Evolutionary conservation across 2,888 invertebrate genomes (phyloP), one percentile per base, ranked within the genome.

Genomic region (Chelonus formosanus): DNA sequence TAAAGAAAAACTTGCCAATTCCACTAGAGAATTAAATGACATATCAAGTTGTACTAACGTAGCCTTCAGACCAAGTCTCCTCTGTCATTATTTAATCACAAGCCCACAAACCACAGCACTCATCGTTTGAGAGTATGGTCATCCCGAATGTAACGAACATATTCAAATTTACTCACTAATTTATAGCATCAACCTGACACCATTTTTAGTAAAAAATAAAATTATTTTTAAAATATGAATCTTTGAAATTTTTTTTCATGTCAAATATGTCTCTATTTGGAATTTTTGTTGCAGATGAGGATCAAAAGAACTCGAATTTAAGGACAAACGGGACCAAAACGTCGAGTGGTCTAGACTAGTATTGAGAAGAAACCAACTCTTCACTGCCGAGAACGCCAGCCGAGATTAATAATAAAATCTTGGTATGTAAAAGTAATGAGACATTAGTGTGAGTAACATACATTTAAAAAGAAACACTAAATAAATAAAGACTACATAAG

Each of bases 281-380:
- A 20, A 20, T 0, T 32, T 63, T 44, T 70, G 63, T 73, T 76
- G 31, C 87, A 88, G 88, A 87, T 83, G 86, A 86, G 75, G 87
- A 85, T 80, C 85, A 86, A 77, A 86, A 86, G 80, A 87, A 85
- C 82, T 86, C 87, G 77, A 88, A 87, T 83, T 84, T 88, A 78
- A 86, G 87, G 78, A 88, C 87, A 78, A 88, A 88, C 83, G 89
- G 88, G 85, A 88, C 88, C 82, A 88, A 88, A 80, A 79, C 84
- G 84, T 82, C 85, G 75, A 86, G 86, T 79, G 85, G 84, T 76
- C 85, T 86, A 79, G 83, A 85, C 76, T 84, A 80, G 77, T 74
- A 52, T 53, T 59, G 55, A 65, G 44, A 52, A 50, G 35, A 63
- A 60, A 8, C 59, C 74, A 72, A 74, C 71, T 75, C 79, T 78